These are phyloP conservation scores for Cepaea hortensis DNA, from an alignment of 2,888 invertebrate genomes.

Conservation along the genomic window DNA sequence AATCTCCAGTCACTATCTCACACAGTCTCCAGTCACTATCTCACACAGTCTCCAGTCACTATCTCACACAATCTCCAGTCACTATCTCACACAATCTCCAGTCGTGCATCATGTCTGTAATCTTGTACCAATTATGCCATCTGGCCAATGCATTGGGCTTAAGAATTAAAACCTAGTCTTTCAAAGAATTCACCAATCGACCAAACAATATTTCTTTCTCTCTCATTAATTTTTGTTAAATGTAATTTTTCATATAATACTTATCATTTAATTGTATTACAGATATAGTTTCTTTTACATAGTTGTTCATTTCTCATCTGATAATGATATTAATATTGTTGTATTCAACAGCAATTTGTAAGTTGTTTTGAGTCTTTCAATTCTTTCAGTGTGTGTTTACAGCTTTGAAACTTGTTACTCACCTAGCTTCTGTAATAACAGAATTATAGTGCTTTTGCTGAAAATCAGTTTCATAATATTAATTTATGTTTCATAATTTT, in stretches of 20 bases:
- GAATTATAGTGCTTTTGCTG: background rate
- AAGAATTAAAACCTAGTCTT: background rate
- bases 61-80: too few relatives aligned
- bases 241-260: background rate
- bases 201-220: background rate
- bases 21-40: too few relatives aligned
- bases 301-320: background rate
- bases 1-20: too few relatives aligned
- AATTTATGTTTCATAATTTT: background rate
- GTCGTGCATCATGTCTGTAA: too few relatives aligned
- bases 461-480: background rate
- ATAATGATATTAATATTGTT: slow-evolving; percentile 3
- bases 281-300: too few relatives aligned
- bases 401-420: background rate
- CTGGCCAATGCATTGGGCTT: too few relatives aligned
- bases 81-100: too few relatives aligned
- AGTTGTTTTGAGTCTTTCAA: background rate
- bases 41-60: too few relatives aligned
- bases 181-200: background rate
- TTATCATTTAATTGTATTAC: too few relatives aligned
- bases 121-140: too few relatives aligned
- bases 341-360: slow-evolving; percentile 17
- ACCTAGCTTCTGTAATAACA: background rate
- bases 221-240: background rate
- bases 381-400: background rate